Conservation (phyloP, 2,113 vertebrate species). For the Gallinago paraguaiae region DNA sequence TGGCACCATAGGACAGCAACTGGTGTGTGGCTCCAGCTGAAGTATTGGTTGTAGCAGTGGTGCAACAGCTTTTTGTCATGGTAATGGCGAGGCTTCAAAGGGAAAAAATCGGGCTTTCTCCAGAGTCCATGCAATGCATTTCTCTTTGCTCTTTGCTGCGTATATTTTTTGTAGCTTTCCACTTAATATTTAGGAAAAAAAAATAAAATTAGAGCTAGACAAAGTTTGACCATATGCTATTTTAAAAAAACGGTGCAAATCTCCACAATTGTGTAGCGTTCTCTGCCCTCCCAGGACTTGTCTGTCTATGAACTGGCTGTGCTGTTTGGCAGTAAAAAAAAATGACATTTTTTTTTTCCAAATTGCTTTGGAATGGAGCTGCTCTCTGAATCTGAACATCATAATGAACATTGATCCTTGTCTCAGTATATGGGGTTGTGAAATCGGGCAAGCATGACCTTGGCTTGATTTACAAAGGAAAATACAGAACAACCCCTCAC, state of each 20-base stretch:
- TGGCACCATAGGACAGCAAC: not conserved
- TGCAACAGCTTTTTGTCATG: not conserved
- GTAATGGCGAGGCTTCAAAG: not conserved
- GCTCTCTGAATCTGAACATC: slow-evolving; percentile 3
- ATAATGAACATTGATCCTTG: not conserved
- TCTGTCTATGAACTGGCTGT: not conserved
- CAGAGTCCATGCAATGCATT: not conserved
- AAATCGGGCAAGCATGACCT: not conserved
- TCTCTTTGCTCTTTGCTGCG: not conserved
- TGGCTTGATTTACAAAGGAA: slow-evolving; percentile 3
- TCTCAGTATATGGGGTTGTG: not conserved
- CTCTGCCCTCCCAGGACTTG: not conserved
- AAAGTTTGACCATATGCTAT: not conserved
- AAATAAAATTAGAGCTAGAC: not conserved
- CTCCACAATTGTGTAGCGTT: not conserved
- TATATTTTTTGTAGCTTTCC: not conserved
- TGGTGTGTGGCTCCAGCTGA: not conserved
- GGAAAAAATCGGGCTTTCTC: not conserved
- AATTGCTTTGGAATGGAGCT: not conserved
- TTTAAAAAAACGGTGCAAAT: not conserved
- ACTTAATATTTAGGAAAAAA: not conserved
- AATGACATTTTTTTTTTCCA: not conserved
- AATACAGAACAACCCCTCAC: not conserved
- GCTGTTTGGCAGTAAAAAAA: slow-evolving; percentile 12
- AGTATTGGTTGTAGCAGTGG: not conserved